Conservation (phyloP, 2,888 invertebrate genomes). For the Labia minor region DNA sequence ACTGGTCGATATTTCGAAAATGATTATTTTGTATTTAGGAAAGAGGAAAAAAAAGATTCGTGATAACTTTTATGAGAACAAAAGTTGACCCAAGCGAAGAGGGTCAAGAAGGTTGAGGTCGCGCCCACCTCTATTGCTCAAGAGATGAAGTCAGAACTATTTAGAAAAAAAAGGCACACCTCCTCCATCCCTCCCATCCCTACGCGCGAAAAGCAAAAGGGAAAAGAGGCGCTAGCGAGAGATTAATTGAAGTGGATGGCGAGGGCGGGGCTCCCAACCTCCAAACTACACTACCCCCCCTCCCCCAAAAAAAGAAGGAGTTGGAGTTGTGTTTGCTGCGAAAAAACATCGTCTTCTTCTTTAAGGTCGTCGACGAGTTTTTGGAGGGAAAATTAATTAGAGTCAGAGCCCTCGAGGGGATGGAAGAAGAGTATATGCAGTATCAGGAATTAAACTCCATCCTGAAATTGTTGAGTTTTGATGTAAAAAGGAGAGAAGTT, state of each 20-base stretch:
- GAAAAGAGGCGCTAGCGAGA: neutral
- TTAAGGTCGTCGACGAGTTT: conserved; percentile 9
- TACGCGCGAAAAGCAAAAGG: too few species aligned
- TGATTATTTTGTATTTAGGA: too few species aligned
- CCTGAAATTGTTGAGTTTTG: neutral
- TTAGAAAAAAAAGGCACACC: neutral
- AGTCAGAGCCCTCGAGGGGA: conserved; percentile 7
- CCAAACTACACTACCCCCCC: too few species aligned
- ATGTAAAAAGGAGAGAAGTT: too few species aligned
- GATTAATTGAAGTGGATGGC: conserved; percentile 13
- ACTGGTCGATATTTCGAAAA: too few species aligned
- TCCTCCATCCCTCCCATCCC: too few species aligned
- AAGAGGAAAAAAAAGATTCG: neutral
- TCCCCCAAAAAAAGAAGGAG: neutral
- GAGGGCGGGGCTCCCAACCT: neutral
- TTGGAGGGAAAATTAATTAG: conserved; percentile 13
- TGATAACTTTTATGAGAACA: neutral
- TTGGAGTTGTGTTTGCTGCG: conserved; percentile 3
- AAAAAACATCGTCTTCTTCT: conserved; percentile 8
- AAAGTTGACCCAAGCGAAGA: neutral
- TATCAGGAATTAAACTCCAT: neutral
- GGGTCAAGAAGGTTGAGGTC: neutral
- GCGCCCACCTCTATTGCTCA: neutral
- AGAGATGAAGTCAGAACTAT: neutral
- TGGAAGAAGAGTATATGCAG: neutral